phyloP scores from a whole-genome alignment of 2,888 invertebrate genomes.

The Megamerina dolium region DNA sequence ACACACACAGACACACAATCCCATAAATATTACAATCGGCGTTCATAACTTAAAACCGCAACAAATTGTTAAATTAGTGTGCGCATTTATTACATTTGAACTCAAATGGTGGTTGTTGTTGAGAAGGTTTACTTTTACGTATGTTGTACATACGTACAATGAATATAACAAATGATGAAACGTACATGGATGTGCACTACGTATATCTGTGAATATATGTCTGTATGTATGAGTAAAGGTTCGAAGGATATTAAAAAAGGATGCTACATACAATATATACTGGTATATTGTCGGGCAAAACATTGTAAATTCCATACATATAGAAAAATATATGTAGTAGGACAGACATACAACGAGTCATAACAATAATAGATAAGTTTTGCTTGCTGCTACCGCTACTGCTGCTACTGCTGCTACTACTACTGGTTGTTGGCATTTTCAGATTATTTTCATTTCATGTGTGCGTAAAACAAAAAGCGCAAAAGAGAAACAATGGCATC shows the following conservation, averaged over 20 bases:
- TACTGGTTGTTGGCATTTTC: constrained; percentile 11
- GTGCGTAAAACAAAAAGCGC: constrained; percentile 4
- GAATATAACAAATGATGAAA: too few relatives aligned
- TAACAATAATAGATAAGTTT: constrained; percentile 4
- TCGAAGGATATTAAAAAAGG: too few relatives aligned
- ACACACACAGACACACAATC: not conserved
- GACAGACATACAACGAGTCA: not conserved
- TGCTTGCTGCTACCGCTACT: too few relatives aligned
- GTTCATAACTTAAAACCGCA: constrained; percentile 40
- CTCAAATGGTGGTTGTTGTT: not conserved
- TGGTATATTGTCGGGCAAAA: too few relatives aligned
- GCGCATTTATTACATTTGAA: constrained; percentile 30
- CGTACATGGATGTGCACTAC: not conserved
- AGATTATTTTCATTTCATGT: constrained; percentile 12
- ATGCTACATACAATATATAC: too few relatives aligned
- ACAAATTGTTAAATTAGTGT: constrained; percentile 42
- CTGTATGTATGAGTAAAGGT: not conserved
- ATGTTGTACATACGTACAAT: not conserved
- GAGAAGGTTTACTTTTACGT: too few relatives aligned
- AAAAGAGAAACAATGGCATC: not conserved
- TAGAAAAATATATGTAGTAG: too few relatives aligned
- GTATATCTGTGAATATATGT: not conserved
- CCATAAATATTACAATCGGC: constrained; percentile 28
- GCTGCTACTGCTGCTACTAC: too few relatives aligned
- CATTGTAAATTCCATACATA: too few relatives aligned